Evolutionary conservation across 2,113 vertebrate genomes (phyloP).

Genomic region (Tragelaphus scriptus): DNA sequence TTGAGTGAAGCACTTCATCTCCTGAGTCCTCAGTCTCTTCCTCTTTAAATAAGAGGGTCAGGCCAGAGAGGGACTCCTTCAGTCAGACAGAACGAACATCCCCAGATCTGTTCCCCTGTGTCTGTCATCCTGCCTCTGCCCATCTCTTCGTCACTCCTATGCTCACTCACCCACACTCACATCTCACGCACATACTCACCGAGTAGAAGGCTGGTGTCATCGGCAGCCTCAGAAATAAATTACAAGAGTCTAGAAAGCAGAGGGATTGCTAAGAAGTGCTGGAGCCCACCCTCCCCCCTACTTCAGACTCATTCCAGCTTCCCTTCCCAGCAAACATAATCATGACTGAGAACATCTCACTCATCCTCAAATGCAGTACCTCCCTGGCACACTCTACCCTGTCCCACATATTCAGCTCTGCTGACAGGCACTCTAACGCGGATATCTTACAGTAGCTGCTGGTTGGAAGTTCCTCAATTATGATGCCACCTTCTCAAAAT

Average conservation of each 20-base stretch:
- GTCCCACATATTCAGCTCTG: accelerated
- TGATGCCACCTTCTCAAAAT: background rate
- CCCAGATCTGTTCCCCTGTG: background rate
- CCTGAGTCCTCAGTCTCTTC: background rate
- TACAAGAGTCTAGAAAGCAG: background rate
- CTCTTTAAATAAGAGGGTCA: background rate
- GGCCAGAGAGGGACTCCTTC: background rate
- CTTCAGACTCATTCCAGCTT: background rate
- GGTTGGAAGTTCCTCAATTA: too few relatives aligned
- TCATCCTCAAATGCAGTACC: background rate
- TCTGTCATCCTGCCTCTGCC: background rate
- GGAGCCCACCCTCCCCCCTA: background rate
- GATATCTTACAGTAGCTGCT: background rate
- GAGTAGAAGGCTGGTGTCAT: background rate
- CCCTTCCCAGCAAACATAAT: background rate
- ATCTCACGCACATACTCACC: accelerated
- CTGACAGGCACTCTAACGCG: background rate
- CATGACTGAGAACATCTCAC: background rate
- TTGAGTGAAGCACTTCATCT: background rate
- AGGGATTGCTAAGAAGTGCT: background rate
- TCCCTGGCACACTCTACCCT: background rate
- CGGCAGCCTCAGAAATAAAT: background rate
- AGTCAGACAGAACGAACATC: too few relatives aligned
- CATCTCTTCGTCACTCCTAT: background rate
- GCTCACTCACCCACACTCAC: too few relatives aligned